Conservation (phyloP, 2,797 vertebrate species). For the Aphelocoma californica region DNA sequence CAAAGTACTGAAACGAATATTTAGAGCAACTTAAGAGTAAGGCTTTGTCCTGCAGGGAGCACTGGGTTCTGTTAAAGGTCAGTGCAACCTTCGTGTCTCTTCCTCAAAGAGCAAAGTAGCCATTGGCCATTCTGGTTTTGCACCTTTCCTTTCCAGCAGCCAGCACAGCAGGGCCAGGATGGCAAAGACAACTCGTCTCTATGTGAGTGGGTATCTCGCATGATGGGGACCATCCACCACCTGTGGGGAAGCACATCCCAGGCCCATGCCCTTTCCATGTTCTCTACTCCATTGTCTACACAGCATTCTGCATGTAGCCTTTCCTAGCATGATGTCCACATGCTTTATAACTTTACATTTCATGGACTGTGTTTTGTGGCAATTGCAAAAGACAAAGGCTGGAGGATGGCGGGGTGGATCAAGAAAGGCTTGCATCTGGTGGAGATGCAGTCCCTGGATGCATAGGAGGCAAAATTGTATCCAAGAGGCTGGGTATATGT, state of each 20-base stretch:
- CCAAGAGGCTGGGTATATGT: background rate
- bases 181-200: accelerated
- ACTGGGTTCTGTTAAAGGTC: background rate
- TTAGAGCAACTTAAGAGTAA: background rate
- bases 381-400: accelerated
- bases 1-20: background rate
- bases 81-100: background rate
- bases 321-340: background rate
- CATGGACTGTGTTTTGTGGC: background rate
- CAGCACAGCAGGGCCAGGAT: background rate
- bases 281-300: background rate
- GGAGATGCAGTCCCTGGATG: background rate
- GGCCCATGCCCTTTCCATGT: background rate
- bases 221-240: background rate
- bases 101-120: background rate
- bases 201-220: background rate
- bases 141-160: background rate
- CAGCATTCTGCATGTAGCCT: accelerated
- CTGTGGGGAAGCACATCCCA: background rate
- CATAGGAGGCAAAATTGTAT: background rate
- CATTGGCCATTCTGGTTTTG: background rate
- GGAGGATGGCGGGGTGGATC: background rate
- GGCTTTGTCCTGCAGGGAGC: background rate
- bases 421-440: background rate
- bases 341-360: background rate